Percentiles rank a stretch among this genome's conserved stretches.
phyloP scores from a whole-genome alignment of 2,888 invertebrate species.

The Capitulum mitella region DNA sequence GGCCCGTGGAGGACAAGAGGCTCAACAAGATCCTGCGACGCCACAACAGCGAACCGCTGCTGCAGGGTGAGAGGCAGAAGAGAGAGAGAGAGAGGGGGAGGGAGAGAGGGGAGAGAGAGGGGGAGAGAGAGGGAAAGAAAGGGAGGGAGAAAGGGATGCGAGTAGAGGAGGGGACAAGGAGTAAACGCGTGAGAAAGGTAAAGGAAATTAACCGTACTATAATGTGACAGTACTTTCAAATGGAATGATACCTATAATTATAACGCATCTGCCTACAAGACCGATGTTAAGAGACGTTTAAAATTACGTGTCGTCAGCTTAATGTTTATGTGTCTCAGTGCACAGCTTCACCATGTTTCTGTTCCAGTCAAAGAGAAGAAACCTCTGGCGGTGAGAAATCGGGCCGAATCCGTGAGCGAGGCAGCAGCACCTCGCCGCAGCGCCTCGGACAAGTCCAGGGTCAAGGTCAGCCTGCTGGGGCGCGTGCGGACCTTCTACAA shows the following conservation, averaged over 20 bases:
- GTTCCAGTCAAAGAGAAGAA: neutral
- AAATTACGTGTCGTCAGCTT: too few relatives aligned
- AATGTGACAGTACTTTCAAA: too few relatives aligned
- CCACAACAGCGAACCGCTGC: slow-evolving; percentile 15
- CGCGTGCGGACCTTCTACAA: slow-evolving; percentile 77
- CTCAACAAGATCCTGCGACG: slow-evolving; percentile 6
- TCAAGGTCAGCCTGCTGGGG: slow-evolving; percentile 73
- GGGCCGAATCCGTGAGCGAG: neutral
- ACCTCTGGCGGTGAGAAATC: too few relatives aligned
- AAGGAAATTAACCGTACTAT: too few relatives aligned
- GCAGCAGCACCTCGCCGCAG: neutral
- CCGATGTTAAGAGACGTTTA: too few relatives aligned
- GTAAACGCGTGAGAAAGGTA: too few relatives aligned
- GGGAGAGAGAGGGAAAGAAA: neutral
- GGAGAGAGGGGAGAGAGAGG: neutral
- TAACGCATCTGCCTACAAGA: too few relatives aligned
- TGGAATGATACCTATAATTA: too few relatives aligned
- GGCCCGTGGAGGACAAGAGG: neutral
- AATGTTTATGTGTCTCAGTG: too few relatives aligned
- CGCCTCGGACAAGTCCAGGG: slow-evolving; percentile 47
- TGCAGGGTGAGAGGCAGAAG: neutral
- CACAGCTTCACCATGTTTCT: too few relatives aligned
- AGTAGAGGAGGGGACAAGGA: neutral
- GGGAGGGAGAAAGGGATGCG: neutral
- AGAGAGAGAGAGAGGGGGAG: neutral